A percentile compares a stretch with the other conserved stretches of the same genome.
Evolutionary conservation across 2,797 vertebrate genomes (phyloP).

Genomic region (Echeneis naucrates): DNA sequence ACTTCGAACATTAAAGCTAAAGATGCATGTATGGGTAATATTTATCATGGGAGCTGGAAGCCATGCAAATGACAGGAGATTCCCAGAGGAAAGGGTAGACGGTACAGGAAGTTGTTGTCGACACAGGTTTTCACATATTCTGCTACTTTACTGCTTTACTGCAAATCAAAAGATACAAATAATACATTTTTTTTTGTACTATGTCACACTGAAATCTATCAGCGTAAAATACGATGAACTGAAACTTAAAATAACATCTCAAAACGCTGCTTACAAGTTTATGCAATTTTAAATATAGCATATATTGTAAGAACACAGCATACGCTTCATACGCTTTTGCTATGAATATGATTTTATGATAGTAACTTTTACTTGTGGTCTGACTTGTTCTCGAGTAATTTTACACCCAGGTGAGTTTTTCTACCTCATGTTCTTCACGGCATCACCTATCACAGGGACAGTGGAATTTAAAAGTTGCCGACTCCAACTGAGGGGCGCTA

Average conservation of each 20-base stretch:
- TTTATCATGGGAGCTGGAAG: too few species aligned
- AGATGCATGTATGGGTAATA: too few species aligned
- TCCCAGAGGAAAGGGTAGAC: too few species aligned
- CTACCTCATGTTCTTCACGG: conserved; percentile 6
- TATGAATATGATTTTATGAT: background rate
- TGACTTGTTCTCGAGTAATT: background rate
- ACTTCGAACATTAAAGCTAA: too few species aligned
- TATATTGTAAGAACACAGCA: background rate
- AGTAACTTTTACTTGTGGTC: background rate
- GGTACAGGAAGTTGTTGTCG: too few species aligned
- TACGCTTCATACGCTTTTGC: background rate
- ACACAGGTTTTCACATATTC: background rate
- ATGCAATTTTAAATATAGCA: background rate
- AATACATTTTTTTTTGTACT: too few species aligned
- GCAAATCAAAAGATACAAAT: too few species aligned
- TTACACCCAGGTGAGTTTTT: background rate
- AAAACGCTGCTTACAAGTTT: background rate
- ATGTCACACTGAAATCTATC: too few species aligned
- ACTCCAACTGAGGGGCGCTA: too few species aligned
- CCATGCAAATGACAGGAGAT: too few species aligned
- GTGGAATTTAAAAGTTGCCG: background rate
- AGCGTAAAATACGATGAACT: background rate
- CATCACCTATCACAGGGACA: conserved; percentile 21
- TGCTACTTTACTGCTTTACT: too few species aligned
- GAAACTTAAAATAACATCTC: background rate